Conservation (phyloP, 2,888 invertebrate species). For the Drymonia ruficornis region DNA sequence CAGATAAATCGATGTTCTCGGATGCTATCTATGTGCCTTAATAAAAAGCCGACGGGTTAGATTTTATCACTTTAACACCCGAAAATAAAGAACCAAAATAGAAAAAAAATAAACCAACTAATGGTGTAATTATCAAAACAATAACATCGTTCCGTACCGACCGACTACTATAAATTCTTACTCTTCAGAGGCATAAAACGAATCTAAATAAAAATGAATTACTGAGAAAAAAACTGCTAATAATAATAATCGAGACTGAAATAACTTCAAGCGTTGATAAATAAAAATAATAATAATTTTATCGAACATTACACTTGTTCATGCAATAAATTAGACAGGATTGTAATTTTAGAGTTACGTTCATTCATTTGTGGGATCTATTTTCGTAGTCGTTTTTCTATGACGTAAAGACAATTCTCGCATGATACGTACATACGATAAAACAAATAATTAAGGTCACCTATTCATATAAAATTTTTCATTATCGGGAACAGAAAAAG, state of each 20-base stretch:
- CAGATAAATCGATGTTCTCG: conserved; percentile 9
- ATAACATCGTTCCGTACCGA: no score
- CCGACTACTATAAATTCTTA: no score
- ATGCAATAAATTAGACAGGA: neutral
- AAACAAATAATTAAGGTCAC: neutral
- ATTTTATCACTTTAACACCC: conserved; percentile 1
- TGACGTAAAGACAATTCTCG: conserved; percentile 26
- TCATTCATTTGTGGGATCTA: conserved; percentile 18
- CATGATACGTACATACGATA: conserved; percentile 17
- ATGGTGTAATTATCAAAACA: neutral
- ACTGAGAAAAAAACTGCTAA: no score
- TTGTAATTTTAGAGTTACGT: conserved; percentile 7
- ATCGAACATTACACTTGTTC: neutral
- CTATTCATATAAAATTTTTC: neutral
- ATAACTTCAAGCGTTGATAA: neutral
- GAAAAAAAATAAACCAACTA: neutral
- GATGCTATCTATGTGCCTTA: neutral
- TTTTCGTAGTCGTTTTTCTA: conserved; percentile 24
- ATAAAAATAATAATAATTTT: neutral
- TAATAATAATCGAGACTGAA: neutral
- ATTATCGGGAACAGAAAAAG: no score
- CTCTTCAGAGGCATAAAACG: no score
- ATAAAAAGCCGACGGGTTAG: neutral
- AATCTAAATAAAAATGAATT: no score
- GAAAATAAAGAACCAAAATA: neutral